Base-by-base conservation (phyloP, 1,140 invertebrate species). In the Akabosia matsudoensis region DNA sequence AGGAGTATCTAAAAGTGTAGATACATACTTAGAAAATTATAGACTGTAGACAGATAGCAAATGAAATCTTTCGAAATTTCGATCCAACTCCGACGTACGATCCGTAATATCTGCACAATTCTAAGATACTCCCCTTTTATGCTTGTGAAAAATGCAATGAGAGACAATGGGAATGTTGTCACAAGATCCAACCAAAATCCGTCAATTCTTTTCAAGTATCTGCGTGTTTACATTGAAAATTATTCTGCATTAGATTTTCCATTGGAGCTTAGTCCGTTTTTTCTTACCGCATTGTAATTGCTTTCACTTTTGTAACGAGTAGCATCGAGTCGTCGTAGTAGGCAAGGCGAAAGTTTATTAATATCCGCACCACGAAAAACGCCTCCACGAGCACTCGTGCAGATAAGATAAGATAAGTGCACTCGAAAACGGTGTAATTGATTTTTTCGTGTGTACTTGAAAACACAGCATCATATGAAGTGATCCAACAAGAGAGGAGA, bases 261-360 rank as follows among this genome's bases (percentile, higher is more conserved):
- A n/a, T n/a, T n/a, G n/a, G n/a, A n/a, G n/a, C n/a, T n/a, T n/a
- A n/a, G n/a, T n/a, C n/a, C n/a, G n/a, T n/a, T n/a, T n/a, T n/a
- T n/a, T n/a, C n/a, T n/a, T n/a, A n/a, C n/a, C n/a, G n/a, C n/a
- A n/a, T 34, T 2, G 7, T 30, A 45, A 78, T 78, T 1, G 33
- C 0, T 72, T 37, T 76, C 0, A 71, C 26, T 1, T 74, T 70
- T 33, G 77, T 52, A 1, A 79, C 33, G 22, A 74, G n/a, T n/a
- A 33, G 70, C 1, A 4, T 18, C 7, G 75, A 37, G 1, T 76
- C 76, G 71, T 79, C 78, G 28, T 74, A 74, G 30, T 79, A 81
- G 13, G 54, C 78, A 22, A 81, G 51, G 28, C 76, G 76, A 64
- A 81, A 79, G 52, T 77, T 81, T 51, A 78, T 78, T 33, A 81